These are phyloP conservation scores for Lysandra coridon DNA, from an alignment of 2,888 invertebrate species.

Conservation along the genomic window DNA sequence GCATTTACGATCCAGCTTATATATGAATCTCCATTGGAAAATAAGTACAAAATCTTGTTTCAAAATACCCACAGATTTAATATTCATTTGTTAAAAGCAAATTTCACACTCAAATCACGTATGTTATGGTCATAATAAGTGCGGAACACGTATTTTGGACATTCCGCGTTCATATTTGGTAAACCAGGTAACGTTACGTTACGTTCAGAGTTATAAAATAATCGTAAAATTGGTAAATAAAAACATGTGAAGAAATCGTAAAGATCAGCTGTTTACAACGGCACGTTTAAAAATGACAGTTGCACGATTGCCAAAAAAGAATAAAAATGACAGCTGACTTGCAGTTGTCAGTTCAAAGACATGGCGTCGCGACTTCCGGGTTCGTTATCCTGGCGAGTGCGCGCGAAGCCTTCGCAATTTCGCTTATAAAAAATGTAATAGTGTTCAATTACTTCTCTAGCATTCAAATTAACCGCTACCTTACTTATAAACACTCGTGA, in stretches of 20 bases:
- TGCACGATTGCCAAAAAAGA: neutral
- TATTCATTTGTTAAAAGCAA: neutral
- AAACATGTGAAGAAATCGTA: neutral
- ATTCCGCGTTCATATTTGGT: neutral
- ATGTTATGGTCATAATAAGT: neutral
- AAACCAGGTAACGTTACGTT: constrained; percentile 6
- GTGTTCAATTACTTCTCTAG: neutral
- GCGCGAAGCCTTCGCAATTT: neutral
- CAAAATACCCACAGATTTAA: neutral
- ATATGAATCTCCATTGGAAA: neutral
- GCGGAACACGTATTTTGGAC: neutral
- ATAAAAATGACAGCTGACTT: neutral
- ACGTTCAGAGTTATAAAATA: neutral
- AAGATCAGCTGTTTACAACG: constrained; percentile 4
- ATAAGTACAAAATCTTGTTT: neutral
- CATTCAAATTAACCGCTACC: neutral
- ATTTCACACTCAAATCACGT: constrained; percentile 1
- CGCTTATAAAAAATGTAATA: neutral
- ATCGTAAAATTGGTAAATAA: neutral
- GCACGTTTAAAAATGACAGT: neutral
- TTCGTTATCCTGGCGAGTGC: constrained; percentile 17
- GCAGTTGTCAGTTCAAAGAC: constrained; percentile 3
- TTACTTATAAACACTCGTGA: neutral
- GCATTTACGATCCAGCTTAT: neutral
- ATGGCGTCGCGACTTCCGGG: constrained; percentile 13